phyloP scores from a whole-genome alignment of 2,888 invertebrate species.

The Blera fallax region DNA sequence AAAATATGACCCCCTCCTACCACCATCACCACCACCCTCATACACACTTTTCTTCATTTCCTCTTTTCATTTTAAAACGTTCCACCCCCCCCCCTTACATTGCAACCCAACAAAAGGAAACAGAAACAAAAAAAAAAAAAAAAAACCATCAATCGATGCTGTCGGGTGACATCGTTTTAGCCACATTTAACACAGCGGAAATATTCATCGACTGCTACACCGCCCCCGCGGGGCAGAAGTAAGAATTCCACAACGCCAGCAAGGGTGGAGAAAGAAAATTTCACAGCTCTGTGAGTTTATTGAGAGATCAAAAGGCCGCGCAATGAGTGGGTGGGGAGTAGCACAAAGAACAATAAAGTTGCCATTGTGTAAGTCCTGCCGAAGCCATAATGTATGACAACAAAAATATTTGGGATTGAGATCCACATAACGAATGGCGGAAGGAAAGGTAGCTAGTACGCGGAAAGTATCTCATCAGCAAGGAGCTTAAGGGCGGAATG shows the following conservation, averaged over 20 bases:
- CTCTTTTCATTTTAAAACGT: slow-evolving; percentile 54
- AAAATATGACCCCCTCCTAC: slow-evolving; percentile 17
- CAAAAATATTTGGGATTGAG: slow-evolving; percentile 14
- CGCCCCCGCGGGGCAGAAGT: not conserved
- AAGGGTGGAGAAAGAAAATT: slow-evolving; percentile 16
- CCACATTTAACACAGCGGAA: slow-evolving; percentile 71
- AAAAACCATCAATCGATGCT: slow-evolving; percentile 54
- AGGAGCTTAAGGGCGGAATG: slow-evolving; percentile 6
- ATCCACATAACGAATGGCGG: slow-evolving; percentile 9
- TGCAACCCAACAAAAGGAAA: not conserved
- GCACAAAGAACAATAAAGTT: slow-evolving; percentile 41
- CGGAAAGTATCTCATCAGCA: slow-evolving; percentile 47
- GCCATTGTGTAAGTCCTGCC: slow-evolving; percentile 28
- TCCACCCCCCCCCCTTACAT: not conserved
- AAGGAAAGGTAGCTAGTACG: slow-evolving; percentile 36
- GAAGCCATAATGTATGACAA: slow-evolving; percentile 40
- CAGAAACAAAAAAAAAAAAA: not conserved
- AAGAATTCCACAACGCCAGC: slow-evolving; percentile 8
- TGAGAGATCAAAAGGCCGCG: slow-evolving; percentile 59
- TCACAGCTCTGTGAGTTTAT: slow-evolving; percentile 27
- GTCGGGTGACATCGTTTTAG: slow-evolving; percentile 67
- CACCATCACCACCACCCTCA: not conserved
- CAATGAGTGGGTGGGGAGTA: not conserved
- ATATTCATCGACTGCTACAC: slow-evolving; percentile 48
- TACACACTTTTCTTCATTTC: slow-evolving; percentile 11